A percentile compares a stretch with the other conserved stretches of the same genome.
These are phyloP conservation scores for Peromyscus attwateri DNA, from an alignment of 2,797 vertebrate species.

Conservation along the genomic window DNA sequence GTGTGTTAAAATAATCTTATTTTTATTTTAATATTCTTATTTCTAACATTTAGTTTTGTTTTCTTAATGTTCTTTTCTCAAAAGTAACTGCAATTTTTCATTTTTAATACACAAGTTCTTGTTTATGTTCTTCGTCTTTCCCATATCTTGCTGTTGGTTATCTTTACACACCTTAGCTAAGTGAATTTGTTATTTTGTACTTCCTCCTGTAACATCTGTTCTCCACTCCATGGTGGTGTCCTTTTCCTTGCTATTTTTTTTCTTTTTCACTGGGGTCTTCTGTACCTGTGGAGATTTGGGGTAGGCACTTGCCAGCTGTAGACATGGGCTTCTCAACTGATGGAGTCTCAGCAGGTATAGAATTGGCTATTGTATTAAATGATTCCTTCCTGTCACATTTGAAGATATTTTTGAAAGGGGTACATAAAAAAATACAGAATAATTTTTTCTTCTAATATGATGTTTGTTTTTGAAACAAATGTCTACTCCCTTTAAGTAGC, in stretches of 20 bases:
- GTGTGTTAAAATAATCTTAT: not conserved
- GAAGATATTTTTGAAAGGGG: not conserved
- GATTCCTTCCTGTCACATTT: not conserved
- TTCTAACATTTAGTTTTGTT: not conserved
- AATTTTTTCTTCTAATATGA: not conserved
- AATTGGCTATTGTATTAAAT: not conserved
- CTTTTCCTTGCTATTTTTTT: not conserved
- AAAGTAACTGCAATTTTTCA: not conserved
- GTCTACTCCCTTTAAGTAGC: not conserved
- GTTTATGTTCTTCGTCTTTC: not conserved
- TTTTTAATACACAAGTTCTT: not conserved
- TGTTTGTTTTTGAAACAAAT: not conserved
- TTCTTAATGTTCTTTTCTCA: not conserved
- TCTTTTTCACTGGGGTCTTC: not conserved
- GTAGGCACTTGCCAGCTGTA: not conserved
- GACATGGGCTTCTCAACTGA: accelerated
- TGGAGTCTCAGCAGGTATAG: accelerated
- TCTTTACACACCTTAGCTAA: not conserved
- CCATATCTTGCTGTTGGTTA: not conserved
- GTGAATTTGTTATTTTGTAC: not conserved
- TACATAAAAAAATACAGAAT: not conserved
- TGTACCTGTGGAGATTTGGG: not conserved
- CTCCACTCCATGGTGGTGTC: not conserved
- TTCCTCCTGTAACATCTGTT: not conserved
- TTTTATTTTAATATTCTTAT: not conserved